Conservation (phyloP, 1,140 invertebrate genomes). For the Anagrus nilaparvatae region DNA sequence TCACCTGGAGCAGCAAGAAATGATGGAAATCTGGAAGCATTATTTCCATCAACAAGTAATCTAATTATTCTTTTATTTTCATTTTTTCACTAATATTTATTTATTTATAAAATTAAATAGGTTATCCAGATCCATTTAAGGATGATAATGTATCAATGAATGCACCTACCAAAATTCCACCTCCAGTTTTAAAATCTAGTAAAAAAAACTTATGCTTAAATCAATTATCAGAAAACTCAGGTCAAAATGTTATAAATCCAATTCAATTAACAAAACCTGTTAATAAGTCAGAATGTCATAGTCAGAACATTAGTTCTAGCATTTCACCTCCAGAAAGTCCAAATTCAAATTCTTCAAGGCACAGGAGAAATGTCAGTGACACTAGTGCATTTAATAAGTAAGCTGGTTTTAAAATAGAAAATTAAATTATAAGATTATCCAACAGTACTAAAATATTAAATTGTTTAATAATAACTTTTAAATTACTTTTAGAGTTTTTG, state of each 20-base stretch:
- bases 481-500: slow-evolving; percentile 52
- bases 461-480: slow-evolving; percentile 10
- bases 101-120: slow-evolving; percentile 17
- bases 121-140: slow-evolving; percentile 42
- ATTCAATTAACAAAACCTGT: slow-evolving; percentile 45
- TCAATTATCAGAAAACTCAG: slow-evolving; percentile 4
- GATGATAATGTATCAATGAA: slow-evolving; percentile 35
- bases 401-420: slow-evolving; percentile 21
- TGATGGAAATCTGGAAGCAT: slow-evolving; percentile 37
- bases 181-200: slow-evolving; percentile 34
- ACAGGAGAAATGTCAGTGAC: slow-evolving; percentile 76
- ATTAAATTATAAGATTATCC: background rate
- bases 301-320: slow-evolving; percentile 39
- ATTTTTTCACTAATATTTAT: background rate
- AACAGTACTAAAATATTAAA: background rate
- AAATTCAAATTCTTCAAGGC: slow-evolving; percentile 41
- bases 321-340: slow-evolving; percentile 38
- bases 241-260: slow-evolving; percentile 28
- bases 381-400: slow-evolving; percentile 80
- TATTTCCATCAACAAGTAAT: slow-evolving; percentile 41
- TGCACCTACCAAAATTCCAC: slow-evolving; percentile 35
- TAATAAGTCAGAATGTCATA: slow-evolving; percentile 37
- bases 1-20: slow-evolving; percentile 12
- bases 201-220: slow-evolving; percentile 24
- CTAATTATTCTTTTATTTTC: slow-evolving; percentile 5